Conservation (phyloP, 2,888 invertebrate genomes). For the Gryllus longicercus region DNA sequence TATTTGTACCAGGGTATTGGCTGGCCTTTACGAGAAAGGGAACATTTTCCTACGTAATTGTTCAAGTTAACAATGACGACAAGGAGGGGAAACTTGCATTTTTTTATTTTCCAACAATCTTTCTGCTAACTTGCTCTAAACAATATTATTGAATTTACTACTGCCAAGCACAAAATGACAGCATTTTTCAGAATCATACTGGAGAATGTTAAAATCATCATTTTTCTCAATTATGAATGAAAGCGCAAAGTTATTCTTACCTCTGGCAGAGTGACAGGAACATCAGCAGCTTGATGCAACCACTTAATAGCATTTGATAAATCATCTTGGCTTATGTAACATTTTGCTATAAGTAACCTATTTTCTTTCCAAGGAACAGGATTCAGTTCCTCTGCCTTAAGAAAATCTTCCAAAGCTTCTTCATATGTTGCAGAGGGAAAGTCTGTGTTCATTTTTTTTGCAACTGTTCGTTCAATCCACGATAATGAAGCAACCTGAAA, state of each 20-base stretch:
- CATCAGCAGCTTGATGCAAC: slow-evolving; percentile 46
- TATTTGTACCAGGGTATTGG: too few relatives aligned
- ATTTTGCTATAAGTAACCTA: slow-evolving; percentile 56
- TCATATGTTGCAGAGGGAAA: slow-evolving; percentile 60
- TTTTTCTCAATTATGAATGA: too few relatives aligned
- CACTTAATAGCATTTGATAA: slow-evolving; percentile 52
- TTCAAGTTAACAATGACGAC: too few relatives aligned
- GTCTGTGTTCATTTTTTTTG: slow-evolving; percentile 60
- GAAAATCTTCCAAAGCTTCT: slow-evolving; percentile 58
- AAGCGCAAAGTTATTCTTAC: slow-evolving; percentile 34
- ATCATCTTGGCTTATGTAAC: slow-evolving; percentile 52
- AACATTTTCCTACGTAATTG: too few relatives aligned
- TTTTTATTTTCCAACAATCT: too few relatives aligned
- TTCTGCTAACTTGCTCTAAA: too few relatives aligned
- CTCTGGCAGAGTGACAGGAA: slow-evolving; percentile 40
- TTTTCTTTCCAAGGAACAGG: slow-evolving; percentile 58
- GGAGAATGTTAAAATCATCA: too few relatives aligned
- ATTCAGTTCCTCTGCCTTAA: slow-evolving; percentile 54
- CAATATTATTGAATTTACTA: too few relatives aligned
- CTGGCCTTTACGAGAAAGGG: too few relatives aligned
- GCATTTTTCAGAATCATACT: too few relatives aligned
- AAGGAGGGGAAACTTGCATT: too few relatives aligned
- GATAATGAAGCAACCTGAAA: slow-evolving; percentile 54
- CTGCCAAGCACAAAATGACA: too few relatives aligned
- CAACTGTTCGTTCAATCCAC: slow-evolving; percentile 65